A percentile compares a stretch with the other conserved stretches of the same genome.
phyloP scores from a whole-genome alignment of 2,113 vertebrate species.

The Empidonax traillii region DNA sequence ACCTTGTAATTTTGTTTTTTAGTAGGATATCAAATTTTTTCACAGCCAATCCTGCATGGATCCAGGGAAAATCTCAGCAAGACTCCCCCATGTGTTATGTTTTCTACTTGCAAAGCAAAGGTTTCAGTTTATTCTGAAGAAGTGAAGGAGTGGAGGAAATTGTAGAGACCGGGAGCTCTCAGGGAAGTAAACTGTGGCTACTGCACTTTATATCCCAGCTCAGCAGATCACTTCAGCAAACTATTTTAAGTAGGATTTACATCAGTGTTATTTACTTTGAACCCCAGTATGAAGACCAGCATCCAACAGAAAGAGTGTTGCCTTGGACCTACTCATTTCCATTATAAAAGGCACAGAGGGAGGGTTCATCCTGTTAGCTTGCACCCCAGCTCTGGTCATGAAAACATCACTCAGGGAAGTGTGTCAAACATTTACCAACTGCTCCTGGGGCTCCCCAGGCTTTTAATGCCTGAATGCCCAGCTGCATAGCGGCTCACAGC shows the following conservation, averaged over 20 bases:
- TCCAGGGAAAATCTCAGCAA: neutral
- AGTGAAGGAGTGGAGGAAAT: neutral
- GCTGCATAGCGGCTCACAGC: neutral
- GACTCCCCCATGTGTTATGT: neutral
- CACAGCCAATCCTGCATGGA: neutral
- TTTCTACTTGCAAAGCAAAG: neutral
- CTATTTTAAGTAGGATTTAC: neutral
- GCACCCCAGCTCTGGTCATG: neutral
- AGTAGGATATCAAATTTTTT: neutral
- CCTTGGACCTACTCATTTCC: neutral
- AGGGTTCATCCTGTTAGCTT: neutral
- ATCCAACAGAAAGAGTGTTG: neutral
- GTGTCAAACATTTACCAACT: rapidly evolving
- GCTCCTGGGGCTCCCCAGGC: neutral
- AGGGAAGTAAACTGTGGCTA: neutral
- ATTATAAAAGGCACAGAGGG: slow-evolving; percentile 3
- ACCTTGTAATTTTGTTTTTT: neutral
- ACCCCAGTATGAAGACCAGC: neutral
- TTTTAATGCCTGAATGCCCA: neutral
- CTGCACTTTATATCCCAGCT: neutral
- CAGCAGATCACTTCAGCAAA: neutral
- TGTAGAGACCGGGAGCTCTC: neutral
- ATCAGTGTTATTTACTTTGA: neutral
- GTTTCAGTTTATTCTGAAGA: neutral
- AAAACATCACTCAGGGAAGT: neutral